A percentile compares a stretch with the other conserved stretches of the same genome.
Conservation (phyloP, 2,113 vertebrate genomes). For the Cyanoramphus novaezelandiae region DNA sequence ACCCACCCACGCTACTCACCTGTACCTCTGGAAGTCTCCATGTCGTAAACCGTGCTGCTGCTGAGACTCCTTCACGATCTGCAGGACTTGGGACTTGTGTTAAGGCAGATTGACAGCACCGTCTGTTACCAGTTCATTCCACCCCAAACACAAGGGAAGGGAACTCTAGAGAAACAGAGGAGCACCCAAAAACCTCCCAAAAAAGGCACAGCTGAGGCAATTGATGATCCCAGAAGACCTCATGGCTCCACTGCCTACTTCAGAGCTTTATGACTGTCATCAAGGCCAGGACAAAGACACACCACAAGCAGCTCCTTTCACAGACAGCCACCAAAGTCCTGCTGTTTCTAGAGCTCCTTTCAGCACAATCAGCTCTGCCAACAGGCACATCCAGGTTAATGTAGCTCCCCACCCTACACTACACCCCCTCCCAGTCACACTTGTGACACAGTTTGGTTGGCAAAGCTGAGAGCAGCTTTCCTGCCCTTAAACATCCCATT, state of each 20-base stretch:
- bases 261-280: neutral
- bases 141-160: neutral
- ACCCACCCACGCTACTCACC: constrained; percentile 72
- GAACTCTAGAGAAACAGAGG: neutral
- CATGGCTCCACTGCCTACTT: neutral
- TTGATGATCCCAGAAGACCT: neutral
- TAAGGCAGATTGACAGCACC: constrained; percentile 71
- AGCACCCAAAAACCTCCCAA: neutral
- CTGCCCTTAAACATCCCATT: fast-evolving
- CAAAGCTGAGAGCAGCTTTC: neutral
- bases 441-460: neutral
- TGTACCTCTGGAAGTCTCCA: constrained; percentile 97
- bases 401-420: neutral
- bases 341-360: neutral
- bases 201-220: neutral
- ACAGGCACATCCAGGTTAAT: neutral
- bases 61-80: constrained; percentile 98
- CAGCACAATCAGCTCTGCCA: neutral
- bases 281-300: neutral
- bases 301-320: neutral
- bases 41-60: constrained; percentile 97
- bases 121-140: neutral
- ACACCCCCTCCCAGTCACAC: fast-evolving
- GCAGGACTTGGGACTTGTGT: constrained; percentile 83
- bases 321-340: fast-evolving